phyloP scores from a whole-genome alignment of 92 coral and sea anemone species.

The Epizoanthus rinbou region DNA sequence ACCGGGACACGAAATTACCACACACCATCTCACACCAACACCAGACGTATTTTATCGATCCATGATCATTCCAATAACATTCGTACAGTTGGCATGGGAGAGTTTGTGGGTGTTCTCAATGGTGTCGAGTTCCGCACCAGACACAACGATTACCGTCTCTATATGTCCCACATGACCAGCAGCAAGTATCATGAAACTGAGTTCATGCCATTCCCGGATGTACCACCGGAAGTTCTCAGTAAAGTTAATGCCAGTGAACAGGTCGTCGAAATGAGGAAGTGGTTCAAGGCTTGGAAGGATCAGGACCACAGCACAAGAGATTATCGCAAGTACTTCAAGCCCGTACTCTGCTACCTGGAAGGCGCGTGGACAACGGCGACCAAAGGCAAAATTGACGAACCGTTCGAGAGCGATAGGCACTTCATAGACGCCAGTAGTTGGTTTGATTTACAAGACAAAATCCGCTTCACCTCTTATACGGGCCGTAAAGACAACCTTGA shows the following conservation, averaged over 20 bases:
- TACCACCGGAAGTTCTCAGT: slow-evolving; percentile 64
- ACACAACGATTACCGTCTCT: slow-evolving; percentile 90
- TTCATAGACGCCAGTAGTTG: slow-evolving; percentile 87
- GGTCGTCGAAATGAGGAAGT: slow-evolving; percentile 81
- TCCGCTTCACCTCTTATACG: slow-evolving; percentile 91
- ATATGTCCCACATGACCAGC: slow-evolving; percentile 68
- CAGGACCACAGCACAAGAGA: slow-evolving; percentile 77
- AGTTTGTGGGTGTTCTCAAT: slow-evolving; percentile 78
- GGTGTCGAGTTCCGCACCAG: slow-evolving; percentile 96
- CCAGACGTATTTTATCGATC: slow-evolving; percentile 60
- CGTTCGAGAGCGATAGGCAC: slow-evolving; percentile 93
- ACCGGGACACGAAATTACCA: slow-evolving; percentile 75
- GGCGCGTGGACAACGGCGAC: slow-evolving; percentile 86
- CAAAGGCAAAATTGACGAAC: slow-evolving; percentile 79
- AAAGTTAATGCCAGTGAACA: slow-evolving; percentile 52
- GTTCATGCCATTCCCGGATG: slow-evolving; percentile 75
- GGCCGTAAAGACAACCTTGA: slow-evolving; percentile 94
- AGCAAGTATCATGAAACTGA: slow-evolving; percentile 64
- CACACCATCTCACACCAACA: slow-evolving; percentile 54
- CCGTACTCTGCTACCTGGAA: slow-evolving; percentile 84
- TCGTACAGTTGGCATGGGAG: slow-evolving; percentile 89
- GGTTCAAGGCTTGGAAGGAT: slow-evolving; percentile 89
- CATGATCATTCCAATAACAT: slow-evolving; percentile 86
- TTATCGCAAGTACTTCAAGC: slow-evolving; percentile 86
- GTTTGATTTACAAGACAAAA: slow-evolving; percentile 91